Percentiles rank a stretch among this genome's conserved stretches.
phyloP scores from a whole-genome alignment of 1,140 invertebrate species.

The Lycorma delicatula region DNA sequence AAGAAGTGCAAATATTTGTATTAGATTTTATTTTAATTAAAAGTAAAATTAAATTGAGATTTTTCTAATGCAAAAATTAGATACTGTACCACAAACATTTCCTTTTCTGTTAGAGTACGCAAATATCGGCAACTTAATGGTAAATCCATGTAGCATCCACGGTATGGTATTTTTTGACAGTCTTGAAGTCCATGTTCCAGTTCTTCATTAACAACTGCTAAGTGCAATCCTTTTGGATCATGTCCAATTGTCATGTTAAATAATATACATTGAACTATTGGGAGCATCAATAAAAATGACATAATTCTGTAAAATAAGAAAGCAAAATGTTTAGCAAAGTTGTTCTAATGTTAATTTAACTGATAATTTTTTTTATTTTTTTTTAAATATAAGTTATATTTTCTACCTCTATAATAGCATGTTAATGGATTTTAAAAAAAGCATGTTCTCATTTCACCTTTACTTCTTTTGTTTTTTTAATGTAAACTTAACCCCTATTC shows the following conservation, averaged over 20 bases:
- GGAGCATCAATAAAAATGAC: slow-evolving; percentile 50
- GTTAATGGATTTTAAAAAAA: not conserved
- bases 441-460: not conserved
- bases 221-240: slow-evolving; percentile 44
- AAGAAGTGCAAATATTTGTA: too few species aligned
- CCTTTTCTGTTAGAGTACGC: slow-evolving; percentile 51
- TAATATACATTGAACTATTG: slow-evolving; percentile 50
- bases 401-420: not conserved
- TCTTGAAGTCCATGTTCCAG: slow-evolving; percentile 21
- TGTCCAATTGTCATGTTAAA: slow-evolving; percentile 52
- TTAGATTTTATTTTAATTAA: too few species aligned
- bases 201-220: slow-evolving; percentile 48
- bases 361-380: not conserved
- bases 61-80: slow-evolving; percentile 14
- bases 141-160: slow-evolving; percentile 50
- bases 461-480: not conserved
- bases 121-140: slow-evolving; percentile 67
- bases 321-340: not conserved
- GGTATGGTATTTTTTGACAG: slow-evolving; percentile 38
- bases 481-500: not conserved
- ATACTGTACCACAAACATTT: slow-evolving; percentile 48
- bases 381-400: not conserved
- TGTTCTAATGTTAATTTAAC: not conserved
- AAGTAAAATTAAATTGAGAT: not conserved
- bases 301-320: slow-evolving; percentile 43